Conservation (phyloP, 2,888 invertebrate species). For the Ennomos quercinarius region DNA sequence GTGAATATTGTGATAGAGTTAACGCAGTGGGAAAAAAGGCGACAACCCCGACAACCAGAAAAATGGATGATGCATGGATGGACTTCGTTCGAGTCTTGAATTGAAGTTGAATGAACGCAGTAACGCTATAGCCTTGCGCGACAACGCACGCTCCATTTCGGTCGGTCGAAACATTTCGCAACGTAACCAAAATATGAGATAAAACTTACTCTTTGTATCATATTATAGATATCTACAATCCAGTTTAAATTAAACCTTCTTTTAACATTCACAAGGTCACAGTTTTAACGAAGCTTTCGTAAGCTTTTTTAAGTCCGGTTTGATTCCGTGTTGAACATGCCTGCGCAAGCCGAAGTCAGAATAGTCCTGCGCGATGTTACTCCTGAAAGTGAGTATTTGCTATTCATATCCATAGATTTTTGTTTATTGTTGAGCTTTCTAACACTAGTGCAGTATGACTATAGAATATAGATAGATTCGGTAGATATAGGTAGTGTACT, state of each 20-base stretch:
- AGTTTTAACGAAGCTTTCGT: slow-evolving; percentile 22
- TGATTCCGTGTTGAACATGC: slow-evolving; percentile 59
- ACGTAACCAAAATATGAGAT: slow-evolving; percentile 49
- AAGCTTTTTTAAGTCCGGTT: slow-evolving; percentile 33
- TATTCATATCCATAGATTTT: too few relatives aligned
- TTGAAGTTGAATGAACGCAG: slow-evolving; percentile 32
- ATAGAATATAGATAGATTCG: too few relatives aligned
- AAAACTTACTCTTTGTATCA: slow-evolving; percentile 34
- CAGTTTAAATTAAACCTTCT: neutral
- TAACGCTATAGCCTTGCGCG: slow-evolving; percentile 42
- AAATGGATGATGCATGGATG: slow-evolving; percentile 1
- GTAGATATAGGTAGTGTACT: too few relatives aligned
- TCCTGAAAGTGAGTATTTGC: slow-evolving; percentile 70
- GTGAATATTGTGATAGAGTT: slow-evolving; percentile 15
- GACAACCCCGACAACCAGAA: slow-evolving; percentile 3
- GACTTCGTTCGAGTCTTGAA: too few relatives aligned
- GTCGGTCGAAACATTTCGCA: slow-evolving; percentile 11
- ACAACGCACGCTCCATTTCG: slow-evolving; percentile 41
- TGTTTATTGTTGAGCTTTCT: neutral
- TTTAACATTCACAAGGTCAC: neutral
- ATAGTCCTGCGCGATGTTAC: slow-evolving; percentile 74
- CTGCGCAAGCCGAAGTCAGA: slow-evolving; percentile 67
- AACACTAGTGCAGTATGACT: too few relatives aligned
- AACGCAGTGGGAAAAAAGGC: neutral
- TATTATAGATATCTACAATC: slow-evolving; percentile 9